phyloP scores from a whole-genome alignment of 2,888 invertebrate genomes.

The Parnassius orleans region DNA sequence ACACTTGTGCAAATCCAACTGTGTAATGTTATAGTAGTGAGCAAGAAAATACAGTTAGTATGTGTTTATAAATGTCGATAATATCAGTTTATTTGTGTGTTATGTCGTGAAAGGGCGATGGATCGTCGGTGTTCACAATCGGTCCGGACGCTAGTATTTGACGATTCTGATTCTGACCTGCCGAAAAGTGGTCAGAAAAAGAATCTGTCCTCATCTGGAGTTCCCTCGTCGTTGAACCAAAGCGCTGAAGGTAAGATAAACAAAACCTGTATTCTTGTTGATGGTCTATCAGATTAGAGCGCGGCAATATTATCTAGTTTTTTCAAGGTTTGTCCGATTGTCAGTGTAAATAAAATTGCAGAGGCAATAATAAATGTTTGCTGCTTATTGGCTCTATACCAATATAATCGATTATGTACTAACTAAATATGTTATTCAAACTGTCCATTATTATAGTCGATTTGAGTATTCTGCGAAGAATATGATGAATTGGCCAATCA shows the following conservation, averaged over 20 bases:
- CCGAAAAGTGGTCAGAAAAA: slow-evolving; percentile 68
- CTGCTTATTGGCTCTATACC: slow-evolving; percentile 29
- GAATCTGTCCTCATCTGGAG: slow-evolving; percentile 57
- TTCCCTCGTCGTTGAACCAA: slow-evolving; percentile 65
- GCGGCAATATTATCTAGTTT: slow-evolving; percentile 42
- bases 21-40: slow-evolving; percentile 46
- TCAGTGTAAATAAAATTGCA: slow-evolving; percentile 50
- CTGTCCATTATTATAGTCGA: no score
- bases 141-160: slow-evolving; percentile 88
- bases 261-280: slow-evolving; percentile 38
- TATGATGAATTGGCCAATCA: no score
- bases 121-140: slow-evolving; percentile 85
- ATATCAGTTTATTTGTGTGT: slow-evolving; percentile 62
- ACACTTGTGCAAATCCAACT: slow-evolving; percentile 31
- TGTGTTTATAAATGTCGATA: slow-evolving; percentile 67
- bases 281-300: slow-evolving; percentile 40
- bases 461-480: no score
- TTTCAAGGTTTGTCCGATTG: slow-evolving; percentile 68
- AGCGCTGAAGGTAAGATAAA: slow-evolving; percentile 68
- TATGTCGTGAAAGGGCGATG: slow-evolving; percentile 67
- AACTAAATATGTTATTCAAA: neutral
- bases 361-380: slow-evolving; percentile 51
- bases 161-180: slow-evolving; percentile 84
- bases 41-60: slow-evolving; percentile 38
- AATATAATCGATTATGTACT: neutral